These are phyloP conservation scores for Xylota sylvarum DNA, from an alignment of 2,888 invertebrate species.

Conservation along the genomic window DNA sequence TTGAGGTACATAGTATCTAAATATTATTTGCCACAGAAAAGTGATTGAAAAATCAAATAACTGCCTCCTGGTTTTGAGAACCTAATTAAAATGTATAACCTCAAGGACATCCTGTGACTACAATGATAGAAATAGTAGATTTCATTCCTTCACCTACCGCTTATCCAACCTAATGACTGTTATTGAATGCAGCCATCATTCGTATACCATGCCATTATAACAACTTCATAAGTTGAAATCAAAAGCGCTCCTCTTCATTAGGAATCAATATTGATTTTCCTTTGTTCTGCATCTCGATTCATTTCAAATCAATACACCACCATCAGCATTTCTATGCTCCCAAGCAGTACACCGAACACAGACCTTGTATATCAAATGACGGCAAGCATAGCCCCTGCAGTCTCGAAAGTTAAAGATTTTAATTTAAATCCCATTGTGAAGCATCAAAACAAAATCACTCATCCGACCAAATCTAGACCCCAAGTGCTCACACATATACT, in stretches of 20 bases:
- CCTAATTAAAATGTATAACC: no score
- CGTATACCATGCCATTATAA: no score
- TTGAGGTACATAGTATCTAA: no score
- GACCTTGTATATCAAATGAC: not conserved
- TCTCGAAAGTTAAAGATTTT: not conserved
- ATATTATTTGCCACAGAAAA: no score
- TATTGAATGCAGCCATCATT: no score
- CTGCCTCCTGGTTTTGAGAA: no score
- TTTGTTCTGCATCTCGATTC: not conserved
- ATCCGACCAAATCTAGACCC: not conserved
- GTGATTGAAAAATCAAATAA: no score
- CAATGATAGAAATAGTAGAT: no score
- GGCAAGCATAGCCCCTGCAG: not conserved
- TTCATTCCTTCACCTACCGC: no score
- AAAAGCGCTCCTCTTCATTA: not conserved
- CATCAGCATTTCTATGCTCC: not conserved
- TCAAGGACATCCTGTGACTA: no score
- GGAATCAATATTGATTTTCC: not conserved
- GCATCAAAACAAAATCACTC: not conserved
- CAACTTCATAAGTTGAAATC: no score
- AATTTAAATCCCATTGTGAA: slow-evolving; percentile 1
- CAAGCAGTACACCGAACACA: not conserved
- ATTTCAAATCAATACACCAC: not conserved
- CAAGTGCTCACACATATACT: not conserved
- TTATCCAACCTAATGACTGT: no score